Percentiles rank a stretch among this genome's conserved stretches.
These are phyloP conservation scores for Tadarida brasiliensis DNA, from an alignment of 2,797 vertebrate genomes.

Conservation along the genomic window DNA sequence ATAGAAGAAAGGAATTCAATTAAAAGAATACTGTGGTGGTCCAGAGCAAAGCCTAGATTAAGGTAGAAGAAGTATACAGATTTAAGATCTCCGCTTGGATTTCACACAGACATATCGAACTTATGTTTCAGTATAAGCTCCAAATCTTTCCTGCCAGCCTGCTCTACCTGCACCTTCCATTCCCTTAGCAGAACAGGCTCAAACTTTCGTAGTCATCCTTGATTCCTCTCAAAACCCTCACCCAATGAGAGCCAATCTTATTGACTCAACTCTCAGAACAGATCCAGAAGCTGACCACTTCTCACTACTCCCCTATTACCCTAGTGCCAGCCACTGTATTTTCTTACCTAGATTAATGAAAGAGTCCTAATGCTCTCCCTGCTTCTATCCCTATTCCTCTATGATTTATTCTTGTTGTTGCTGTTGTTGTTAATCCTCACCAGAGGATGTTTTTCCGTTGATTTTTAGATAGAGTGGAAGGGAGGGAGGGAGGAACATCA, in stretches of 20 bases:
- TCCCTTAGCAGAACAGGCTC: neutral
- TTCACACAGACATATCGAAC: neutral
- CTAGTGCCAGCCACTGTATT: neutral
- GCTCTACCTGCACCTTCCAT: neutral
- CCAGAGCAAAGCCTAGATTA: constrained; percentile 44
- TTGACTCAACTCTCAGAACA: neutral
- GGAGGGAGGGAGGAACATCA: no score
- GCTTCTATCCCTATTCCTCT: neutral
- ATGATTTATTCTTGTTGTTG: no score
- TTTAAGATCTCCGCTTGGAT: constrained; percentile 10
- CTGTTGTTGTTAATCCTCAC: no score
- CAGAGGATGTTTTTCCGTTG: no score
- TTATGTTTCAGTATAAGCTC: neutral
- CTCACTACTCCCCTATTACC: neutral
- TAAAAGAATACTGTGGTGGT: constrained; percentile 14
- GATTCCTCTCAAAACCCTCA: constrained; percentile 1
- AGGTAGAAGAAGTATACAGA: constrained; percentile 17
- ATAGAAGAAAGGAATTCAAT: constrained; percentile 14
- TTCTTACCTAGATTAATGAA: constrained; percentile 30
- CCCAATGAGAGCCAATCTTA: neutral
- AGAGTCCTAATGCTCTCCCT: neutral
- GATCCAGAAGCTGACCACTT: constrained; percentile 12
- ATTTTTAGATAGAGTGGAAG: no score
- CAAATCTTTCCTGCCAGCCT: constrained; percentile 14
- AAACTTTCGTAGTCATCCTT: constrained; percentile 16